Evolutionary conservation across 2,113 vertebrate species (phyloP), one percentile per base, ranked within the genome.

Genomic region (Mus pahari): DNA sequence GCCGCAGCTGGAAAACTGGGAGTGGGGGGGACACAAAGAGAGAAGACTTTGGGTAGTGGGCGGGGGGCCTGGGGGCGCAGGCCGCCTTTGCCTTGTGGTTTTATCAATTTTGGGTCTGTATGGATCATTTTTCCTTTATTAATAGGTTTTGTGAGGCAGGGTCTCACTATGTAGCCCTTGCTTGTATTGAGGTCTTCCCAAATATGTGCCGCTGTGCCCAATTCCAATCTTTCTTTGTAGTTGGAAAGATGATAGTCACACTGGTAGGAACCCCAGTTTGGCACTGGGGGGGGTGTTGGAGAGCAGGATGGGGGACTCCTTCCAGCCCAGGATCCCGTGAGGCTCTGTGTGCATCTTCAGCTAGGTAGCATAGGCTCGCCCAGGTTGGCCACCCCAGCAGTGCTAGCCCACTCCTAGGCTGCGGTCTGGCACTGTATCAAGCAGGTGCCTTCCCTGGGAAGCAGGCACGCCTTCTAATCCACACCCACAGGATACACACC

Each of bases 1-100:
- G 99, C 91, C 99, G 99, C 90, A 99, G 98, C 92, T 99, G 99
- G 97, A 98, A 99, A 78, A 98, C 98, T 99, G 92, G 58, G 42
- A 64, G 24, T 42, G 36, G 1, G 55, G 70, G 24, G 24, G 28
- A 2, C 0, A 4, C 71, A 60, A 79, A 74, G 77, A 36, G 4
- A 55, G 28, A 4, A 55, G 28, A 4, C 1, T 50, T 48, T 20
- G 24, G 22, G 42, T 28, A 6, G 39, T 11, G 16, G 19, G 60
- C 17, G 2, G 33, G 19, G 45, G 55, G 39, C 0, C 39, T 28
- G 53, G 64, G 64, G 74, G 39, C 88, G 53, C 62, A 10, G n/a
- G 31, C 28, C 28, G 39, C 12, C 70, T 87, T 39, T 14, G 39
- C 26, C 9, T 3, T n/a, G 13, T 11, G 42, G 39, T 33, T 45